Evolutionary conservation across 2,113 vertebrate species (phyloP).

Genomic region (Nothoprocta pentlandii): DNA sequence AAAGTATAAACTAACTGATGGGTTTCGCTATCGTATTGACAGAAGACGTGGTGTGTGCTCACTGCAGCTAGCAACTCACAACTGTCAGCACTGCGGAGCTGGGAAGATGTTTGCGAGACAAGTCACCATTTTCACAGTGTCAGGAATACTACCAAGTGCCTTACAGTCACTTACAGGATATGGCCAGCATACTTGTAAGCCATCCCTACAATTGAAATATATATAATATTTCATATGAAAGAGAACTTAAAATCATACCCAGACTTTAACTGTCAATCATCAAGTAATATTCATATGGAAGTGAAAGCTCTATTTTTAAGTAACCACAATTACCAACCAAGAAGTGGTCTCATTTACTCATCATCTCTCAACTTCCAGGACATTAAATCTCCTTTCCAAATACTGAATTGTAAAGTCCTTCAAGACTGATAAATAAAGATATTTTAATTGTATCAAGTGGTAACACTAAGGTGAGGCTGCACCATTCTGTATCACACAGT

Average conservation of each 20-base stretch:
- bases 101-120: background rate
- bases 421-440: background rate
- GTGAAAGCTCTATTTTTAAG: slow-evolving; percentile 6
- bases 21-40: background rate
- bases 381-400: background rate
- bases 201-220: background rate
- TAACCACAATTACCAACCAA: background rate
- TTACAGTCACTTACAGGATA: background rate
- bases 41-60: background rate
- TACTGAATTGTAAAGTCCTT: background rate
- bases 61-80: background rate
- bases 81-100: background rate
- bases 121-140: background rate
- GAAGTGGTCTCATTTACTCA: background rate
- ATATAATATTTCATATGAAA: background rate
- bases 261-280: background rate
- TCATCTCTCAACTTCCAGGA: background rate
- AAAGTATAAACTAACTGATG: background rate
- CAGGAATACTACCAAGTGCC: background rate
- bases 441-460: background rate
- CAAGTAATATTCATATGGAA: background rate
- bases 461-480: background rate
- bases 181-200: background rate
- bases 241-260: background rate
- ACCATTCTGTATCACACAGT: background rate